Evolutionary conservation across 2,888 invertebrate genomes (phyloP), one percentile per base, ranked within the genome.

Genomic region (Cheilosia soror): DNA sequence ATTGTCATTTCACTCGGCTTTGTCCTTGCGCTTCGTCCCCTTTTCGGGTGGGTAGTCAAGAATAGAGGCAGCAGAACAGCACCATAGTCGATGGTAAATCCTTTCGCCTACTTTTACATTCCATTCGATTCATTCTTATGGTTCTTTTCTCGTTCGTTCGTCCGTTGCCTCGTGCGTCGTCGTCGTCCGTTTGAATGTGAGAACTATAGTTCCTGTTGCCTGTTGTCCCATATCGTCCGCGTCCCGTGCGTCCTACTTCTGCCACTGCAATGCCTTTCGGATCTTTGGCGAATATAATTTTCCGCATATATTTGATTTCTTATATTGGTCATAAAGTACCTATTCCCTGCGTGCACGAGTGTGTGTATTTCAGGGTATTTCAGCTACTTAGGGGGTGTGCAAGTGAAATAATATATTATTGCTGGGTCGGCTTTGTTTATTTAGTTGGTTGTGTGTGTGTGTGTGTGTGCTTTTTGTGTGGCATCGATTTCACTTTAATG

Each of bases 401-500:
- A 11, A 37, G 31, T 73, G 31, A 37, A 60, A 4, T 53, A 68
- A 68, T 60, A 60, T 29, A 72, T 31, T 58, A 65, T 55, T 65
- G 15, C 29, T 58, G 62, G 53, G 13, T 69, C 53, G 68, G 31
- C 40, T 58, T 55, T 58, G 65, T 77, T 72, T 77, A 57, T 72
- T 72, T 72, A 25, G 55, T 51, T 40, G 40, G 20, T 15, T 62
- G 65, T 76, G 66, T 72, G 68, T 69, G 65, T 40, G 51, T 0
- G 47, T n/a, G 47, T 6, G 42, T 47, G 15, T 72, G 33, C 55
- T 57, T 62, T 73, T 75, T 75, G 66, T 71, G 58, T 63, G 75
- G 76, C 62, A 80, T 80, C 75, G 84, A 84, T 80, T 80, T 75
- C 75, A 80, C 71, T 84, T 69, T 58, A 84, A 84, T 84, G 79